Conservation (phyloP, 2,888 invertebrate species). For the Allophyes oxyacanthae region DNA sequence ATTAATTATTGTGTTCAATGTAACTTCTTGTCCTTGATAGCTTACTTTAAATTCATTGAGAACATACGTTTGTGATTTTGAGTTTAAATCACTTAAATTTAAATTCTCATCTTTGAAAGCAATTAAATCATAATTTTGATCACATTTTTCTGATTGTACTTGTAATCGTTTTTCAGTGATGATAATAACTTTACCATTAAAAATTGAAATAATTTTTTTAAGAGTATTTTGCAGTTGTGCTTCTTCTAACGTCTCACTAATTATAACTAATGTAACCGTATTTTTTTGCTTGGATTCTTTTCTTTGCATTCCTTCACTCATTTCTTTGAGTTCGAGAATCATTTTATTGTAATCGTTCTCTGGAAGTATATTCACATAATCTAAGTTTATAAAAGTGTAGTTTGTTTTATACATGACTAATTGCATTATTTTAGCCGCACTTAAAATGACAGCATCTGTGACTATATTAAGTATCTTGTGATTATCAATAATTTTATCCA, state of each 20-base stretch:
- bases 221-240: conserved; percentile 52
- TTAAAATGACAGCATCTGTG: conserved; percentile 56
- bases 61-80: conserved; percentile 51
- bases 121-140: conserved; percentile 25
- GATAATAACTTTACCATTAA: conserved; percentile 53
- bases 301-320: conserved; percentile 6
- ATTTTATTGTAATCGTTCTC: conserved; percentile 58
- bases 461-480: conserved; percentile 51
- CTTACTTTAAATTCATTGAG: conserved; percentile 48
- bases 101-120: conserved; percentile 48
- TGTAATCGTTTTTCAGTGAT: conserved; percentile 52
- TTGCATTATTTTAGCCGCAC: conserved; percentile 61
- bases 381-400: conserved; percentile 61
- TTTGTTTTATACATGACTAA: conserved; percentile 32
- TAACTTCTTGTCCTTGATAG: conserved; percentile 60
- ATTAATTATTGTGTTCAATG: conserved; percentile 52
- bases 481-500: conserved; percentile 35
- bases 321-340: conserved; percentile 55
- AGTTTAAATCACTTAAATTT: conserved; percentile 50
- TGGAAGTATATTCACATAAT: conserved; percentile 61
- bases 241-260: conserved; percentile 54
- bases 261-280: conserved; percentile 52
- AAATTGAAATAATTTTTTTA: conserved; percentile 48
- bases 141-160: conserved; percentile 16
- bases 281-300: conserved; percentile 55